Conservation (phyloP, 1,140 invertebrate species). For the Drosophila murphyi region DNA sequence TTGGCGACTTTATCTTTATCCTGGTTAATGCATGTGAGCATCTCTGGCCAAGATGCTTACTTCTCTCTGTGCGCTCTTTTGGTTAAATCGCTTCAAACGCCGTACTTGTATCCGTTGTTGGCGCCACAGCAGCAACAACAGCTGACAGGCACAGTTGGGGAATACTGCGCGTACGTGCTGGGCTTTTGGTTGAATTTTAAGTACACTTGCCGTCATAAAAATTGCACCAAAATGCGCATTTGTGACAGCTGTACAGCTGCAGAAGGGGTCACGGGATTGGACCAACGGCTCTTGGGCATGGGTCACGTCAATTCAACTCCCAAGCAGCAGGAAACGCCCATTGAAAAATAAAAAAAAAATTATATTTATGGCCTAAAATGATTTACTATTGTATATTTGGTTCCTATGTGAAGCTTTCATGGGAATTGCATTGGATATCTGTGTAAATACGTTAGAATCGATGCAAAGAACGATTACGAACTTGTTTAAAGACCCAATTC, state of each 20-base stretch:
- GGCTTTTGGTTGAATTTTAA: conserved; percentile 56
- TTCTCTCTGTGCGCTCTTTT: conserved; percentile 45
- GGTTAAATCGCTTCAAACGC: conserved; percentile 54
- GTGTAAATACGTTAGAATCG: not conserved
- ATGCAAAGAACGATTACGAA: not conserved
- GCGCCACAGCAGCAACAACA: conserved; percentile 2
- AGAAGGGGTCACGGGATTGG: not conserved
- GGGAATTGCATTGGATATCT: too few species aligned
- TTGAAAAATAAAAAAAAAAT: not conserved
- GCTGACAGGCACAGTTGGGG: conserved; percentile 59
- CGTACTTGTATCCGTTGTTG: conserved; percentile 31
- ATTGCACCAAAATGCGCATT: conserved; percentile 53
- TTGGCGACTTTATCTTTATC: conserved; percentile 38
- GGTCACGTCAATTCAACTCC: not conserved
- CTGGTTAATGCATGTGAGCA: conserved; percentile 10
- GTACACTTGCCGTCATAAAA: conserved; percentile 54
- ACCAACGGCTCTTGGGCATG: too few species aligned
- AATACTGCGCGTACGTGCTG: conserved; percentile 51
- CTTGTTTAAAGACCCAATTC: too few species aligned
- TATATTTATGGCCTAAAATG: conserved; percentile 16
- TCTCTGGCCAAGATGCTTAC: not conserved
- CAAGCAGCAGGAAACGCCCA: not conserved
- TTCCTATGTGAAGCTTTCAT: not conserved
- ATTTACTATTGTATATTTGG: conserved; percentile 1
- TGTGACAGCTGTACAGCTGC: conserved; percentile 40